These are phyloP conservation scores for Caenorhabditis brenneri DNA, from an alignment of 1,140 invertebrate genomes.

Conservation along the genomic window DNA sequence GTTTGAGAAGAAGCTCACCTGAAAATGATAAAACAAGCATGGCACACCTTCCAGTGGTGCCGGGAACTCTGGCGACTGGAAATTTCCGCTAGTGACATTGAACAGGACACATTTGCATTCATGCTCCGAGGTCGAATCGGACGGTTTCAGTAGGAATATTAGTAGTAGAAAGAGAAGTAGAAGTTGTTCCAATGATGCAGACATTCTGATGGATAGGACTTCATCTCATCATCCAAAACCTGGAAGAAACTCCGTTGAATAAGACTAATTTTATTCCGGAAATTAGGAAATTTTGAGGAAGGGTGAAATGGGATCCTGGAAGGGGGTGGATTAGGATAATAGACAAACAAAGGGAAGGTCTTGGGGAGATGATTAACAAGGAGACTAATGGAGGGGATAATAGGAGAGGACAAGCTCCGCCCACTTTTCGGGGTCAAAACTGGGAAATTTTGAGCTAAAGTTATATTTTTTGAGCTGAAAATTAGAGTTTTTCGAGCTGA, in stretches of 20 bases:
- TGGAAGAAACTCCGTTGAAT: not conserved
- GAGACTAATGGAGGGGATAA: not conserved
- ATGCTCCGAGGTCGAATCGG: not conserved
- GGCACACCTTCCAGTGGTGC: constrained; percentile 1
- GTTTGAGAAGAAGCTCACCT: not conserved
- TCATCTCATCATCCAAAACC: constrained; percentile 29
- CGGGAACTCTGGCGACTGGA: constrained; percentile 49
- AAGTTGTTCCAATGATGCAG: not conserved
- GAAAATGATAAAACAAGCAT: constrained; percentile 51
- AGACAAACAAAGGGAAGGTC: not conserved
- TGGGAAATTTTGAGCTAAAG: too few species aligned
- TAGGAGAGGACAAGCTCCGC: not conserved
- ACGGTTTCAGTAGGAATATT: too few species aligned
- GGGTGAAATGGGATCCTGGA: not conserved
- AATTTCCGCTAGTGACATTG: constrained; percentile 38
- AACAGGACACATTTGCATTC: constrained; percentile 48
- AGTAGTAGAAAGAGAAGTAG: not conserved
- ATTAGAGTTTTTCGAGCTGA: too few species aligned
- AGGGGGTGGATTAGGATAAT: not conserved
- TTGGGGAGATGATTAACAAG: not conserved
- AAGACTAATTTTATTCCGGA: not conserved
- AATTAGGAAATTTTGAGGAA: not conserved
- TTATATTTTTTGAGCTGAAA: too few species aligned
- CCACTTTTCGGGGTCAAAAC: not conserved
- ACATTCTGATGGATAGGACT: not conserved